These are phyloP conservation scores for Tethea ocularis DNA, from an alignment of 2,888 invertebrate species.

Conservation along the genomic window DNA sequence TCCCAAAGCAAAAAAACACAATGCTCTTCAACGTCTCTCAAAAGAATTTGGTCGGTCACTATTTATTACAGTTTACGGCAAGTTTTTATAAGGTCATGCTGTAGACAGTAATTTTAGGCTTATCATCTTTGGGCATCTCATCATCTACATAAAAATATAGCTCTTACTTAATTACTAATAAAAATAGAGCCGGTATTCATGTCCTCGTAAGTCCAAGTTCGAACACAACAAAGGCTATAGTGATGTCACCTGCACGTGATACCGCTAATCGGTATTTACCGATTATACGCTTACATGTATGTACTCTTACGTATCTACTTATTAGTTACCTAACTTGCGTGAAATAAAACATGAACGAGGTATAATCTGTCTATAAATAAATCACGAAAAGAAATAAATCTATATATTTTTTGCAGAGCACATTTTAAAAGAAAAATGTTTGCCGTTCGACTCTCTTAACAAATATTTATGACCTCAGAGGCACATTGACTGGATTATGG, in stretches of 20 bases:
- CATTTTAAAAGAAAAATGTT: not conserved
- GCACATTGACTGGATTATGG: conserved; percentile 1
- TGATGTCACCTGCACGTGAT: not conserved
- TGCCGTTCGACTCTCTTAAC: not conserved
- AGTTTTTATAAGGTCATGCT: too few relatives aligned
- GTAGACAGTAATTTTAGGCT: too few relatives aligned
- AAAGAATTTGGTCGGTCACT: too few relatives aligned
- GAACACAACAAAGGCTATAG: not conserved
- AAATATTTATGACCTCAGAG: conserved; percentile 5
- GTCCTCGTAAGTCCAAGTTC: not conserved
- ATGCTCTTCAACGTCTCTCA: too few relatives aligned
- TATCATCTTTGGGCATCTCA: too few relatives aligned
- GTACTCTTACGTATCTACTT: not conserved
- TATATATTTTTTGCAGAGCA: not conserved
- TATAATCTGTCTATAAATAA: not conserved
- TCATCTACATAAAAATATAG: not conserved
- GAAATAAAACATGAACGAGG: not conserved
- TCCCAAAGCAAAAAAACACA: too few relatives aligned
- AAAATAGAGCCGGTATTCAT: not conserved
- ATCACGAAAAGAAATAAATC: not conserved
- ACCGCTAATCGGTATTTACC: conserved; percentile 8
- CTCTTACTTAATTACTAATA: too few relatives aligned
- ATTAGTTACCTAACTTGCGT: not conserved
- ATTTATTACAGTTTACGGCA: too few relatives aligned
- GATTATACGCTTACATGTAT: not conserved